Evolutionary conservation across 1,140 invertebrate species (phyloP).

Genomic region (Drosophila triauraria): DNA sequence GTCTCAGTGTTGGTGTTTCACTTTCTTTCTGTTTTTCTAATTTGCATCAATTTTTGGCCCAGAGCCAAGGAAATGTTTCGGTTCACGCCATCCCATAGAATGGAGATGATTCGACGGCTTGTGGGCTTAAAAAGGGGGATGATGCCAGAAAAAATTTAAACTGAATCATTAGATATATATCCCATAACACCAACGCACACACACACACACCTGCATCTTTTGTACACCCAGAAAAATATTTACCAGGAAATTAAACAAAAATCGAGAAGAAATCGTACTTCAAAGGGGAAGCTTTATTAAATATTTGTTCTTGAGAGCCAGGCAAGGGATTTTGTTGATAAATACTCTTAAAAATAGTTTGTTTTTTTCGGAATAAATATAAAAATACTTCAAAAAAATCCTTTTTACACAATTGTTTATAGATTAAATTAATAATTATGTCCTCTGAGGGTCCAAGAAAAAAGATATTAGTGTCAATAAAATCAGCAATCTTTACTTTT

Average conservation of each 20-base stretch:
- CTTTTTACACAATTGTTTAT: too few relatives aligned
- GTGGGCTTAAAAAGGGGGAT: constrained; percentile 5
- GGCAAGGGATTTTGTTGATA: not conserved
- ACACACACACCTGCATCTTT: constrained; percentile 17
- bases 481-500: not conserved
- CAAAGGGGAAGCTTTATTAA: too few relatives aligned
- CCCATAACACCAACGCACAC: constrained; percentile 30
- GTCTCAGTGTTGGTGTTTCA: constrained; percentile 40
- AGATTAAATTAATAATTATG: too few relatives aligned
- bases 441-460: not conserved
- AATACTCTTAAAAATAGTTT: not conserved
- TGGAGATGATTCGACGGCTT: constrained; percentile 65
- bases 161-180: constrained; percentile 50
- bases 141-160: constrained; percentile 19
- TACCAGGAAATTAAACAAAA: not conserved
- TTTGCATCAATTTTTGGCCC: constrained; percentile 75
- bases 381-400: not conserved
- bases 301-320: not conserved
- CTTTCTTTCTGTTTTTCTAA: constrained; percentile 61
- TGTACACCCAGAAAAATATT: constrained; percentile 4
- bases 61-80: constrained; percentile 68
- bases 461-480: not conserved
- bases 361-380: not conserved
- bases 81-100: constrained; percentile 68
- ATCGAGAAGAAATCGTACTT: not conserved